Evolutionary conservation across 2,113 vertebrate species (phyloP).

Genomic region (Prietella phreatophila): DNA sequence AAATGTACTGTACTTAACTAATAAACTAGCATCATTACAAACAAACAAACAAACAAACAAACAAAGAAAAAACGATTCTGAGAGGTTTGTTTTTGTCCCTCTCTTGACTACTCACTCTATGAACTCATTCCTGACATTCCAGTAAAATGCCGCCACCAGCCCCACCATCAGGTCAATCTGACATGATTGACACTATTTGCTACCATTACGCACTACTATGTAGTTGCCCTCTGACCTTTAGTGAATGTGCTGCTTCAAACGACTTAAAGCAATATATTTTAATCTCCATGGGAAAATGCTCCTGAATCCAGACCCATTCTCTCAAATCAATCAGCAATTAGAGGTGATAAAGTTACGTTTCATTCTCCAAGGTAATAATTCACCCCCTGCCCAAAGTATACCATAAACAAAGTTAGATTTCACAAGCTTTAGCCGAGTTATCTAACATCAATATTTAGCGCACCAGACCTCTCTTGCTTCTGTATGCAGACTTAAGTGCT

Average conservation of each 20-base stretch:
- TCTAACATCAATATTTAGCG: constrained; percentile 22
- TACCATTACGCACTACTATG: constrained; percentile 79
- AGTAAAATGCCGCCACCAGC: constrained; percentile 62
- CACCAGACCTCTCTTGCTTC: constrained; percentile 48
- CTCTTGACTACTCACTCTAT: constrained; percentile 53
- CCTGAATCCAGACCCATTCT: constrained; percentile 59
- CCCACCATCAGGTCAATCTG: constrained; percentile 70
- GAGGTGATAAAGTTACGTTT: constrained; percentile 64
- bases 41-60: constrained; percentile 4
- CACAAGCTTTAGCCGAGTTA: not conserved
- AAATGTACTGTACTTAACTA: not conserved
- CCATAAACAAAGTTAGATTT: constrained; percentile 28
- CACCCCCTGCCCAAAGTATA: constrained; percentile 14
- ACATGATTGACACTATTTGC: constrained; percentile 81
- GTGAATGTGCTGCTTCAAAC: constrained; percentile 73
- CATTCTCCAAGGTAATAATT: constrained; percentile 64
- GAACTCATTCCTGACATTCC: constrained; percentile 76
- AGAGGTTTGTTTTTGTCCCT: constrained; percentile 7
- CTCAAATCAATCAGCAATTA: constrained; percentile 72
- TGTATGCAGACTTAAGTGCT: constrained; percentile 59
- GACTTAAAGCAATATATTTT: constrained; percentile 72
- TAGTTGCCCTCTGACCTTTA: constrained; percentile 74
- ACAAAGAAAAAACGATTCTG: not conserved
- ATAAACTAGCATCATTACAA: not conserved
- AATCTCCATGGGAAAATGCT: constrained; percentile 74